A percentile compares a stretch with the other conserved stretches of the same genome.
phyloP scores from a whole-genome alignment of 2,113 vertebrate genomes.

The Python bivittatus region DNA sequence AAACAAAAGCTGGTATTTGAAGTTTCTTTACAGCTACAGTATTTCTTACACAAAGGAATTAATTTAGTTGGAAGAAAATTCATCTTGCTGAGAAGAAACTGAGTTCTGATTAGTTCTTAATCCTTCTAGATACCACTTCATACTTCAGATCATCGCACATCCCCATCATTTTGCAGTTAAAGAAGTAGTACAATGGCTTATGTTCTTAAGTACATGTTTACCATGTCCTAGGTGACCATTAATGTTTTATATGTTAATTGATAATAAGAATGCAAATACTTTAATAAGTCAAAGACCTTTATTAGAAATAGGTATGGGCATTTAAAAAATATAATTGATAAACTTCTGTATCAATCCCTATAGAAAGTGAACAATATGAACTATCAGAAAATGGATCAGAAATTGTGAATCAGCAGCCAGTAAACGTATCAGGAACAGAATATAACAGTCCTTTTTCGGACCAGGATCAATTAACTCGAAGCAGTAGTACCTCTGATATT shows the following conservation, averaged over 20 bases:
- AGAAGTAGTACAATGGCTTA: background rate
- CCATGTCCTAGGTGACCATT: background rate
- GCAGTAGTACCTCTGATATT: conserved; percentile 93
- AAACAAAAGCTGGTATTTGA: background rate
- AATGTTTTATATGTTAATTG: background rate
- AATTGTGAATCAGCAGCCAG: conserved; percentile 68
- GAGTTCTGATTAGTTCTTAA: background rate
- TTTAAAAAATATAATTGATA: background rate
- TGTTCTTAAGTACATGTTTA: background rate
- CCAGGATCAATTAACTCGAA: conserved; percentile 81
- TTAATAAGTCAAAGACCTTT: background rate
- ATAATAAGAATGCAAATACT: background rate
- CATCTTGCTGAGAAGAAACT: background rate
- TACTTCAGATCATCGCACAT: background rate
- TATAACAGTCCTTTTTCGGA: conserved; percentile 53
- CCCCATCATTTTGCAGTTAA: background rate
- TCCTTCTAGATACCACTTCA: background rate
- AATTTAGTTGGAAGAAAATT: background rate
- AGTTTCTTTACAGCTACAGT: background rate
- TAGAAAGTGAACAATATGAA: conserved; percentile 91
- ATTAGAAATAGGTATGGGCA: background rate
- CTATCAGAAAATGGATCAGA: conserved; percentile 77
- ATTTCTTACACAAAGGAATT: background rate
- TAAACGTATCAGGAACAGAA: conserved; percentile 74
- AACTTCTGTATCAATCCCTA: conserved; percentile 43